A percentile compares a stretch with the other conserved stretches of the same genome.
Conservation (phyloP, 1,140 invertebrate species). For the Magallana angulata region DNA sequence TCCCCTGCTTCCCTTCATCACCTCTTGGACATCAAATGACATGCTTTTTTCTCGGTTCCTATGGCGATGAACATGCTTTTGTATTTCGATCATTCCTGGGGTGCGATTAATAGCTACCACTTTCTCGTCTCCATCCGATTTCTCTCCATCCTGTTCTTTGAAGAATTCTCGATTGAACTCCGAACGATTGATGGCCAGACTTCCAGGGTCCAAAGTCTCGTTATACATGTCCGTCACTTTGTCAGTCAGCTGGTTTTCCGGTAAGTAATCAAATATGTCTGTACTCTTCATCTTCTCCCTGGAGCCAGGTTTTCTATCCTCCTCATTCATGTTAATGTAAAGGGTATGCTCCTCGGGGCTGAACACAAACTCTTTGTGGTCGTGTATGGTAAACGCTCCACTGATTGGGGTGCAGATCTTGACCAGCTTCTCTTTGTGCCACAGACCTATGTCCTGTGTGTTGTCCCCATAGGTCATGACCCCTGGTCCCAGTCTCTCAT, state of each 20-base stretch:
- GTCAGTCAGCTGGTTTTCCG: constrained; percentile 61
- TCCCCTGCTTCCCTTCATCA: constrained; percentile 70
- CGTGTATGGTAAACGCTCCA: constrained; percentile 70
- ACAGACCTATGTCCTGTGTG: constrained; percentile 77
- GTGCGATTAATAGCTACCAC: constrained; percentile 73
- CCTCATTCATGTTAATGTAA: constrained; percentile 62
- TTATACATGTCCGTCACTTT: constrained; percentile 70
- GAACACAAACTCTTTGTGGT: constrained; percentile 75
- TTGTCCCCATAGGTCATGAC: constrained; percentile 75
- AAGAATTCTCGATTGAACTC: constrained; percentile 74
- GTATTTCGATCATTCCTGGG: constrained; percentile 72
- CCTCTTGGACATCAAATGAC: constrained; percentile 68
- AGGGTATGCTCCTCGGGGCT: constrained; percentile 68
- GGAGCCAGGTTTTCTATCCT: constrained; percentile 1
- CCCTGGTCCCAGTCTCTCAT: constrained; percentile 77
- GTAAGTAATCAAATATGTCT: constrained; percentile 60
- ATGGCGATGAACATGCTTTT: constrained; percentile 74
- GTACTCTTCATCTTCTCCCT: constrained; percentile 55
- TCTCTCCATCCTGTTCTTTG: constrained; percentile 56
- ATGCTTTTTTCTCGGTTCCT: constrained; percentile 54
- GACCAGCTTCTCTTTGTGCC: constrained; percentile 75
- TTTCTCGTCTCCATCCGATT: constrained; percentile 53
- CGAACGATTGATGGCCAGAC: constrained; percentile 72
- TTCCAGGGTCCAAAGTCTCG: constrained; percentile 70
- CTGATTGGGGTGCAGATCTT: constrained; percentile 70